Conservation (phyloP, 2,797 vertebrate species). For the Dipus sagitta region DNA sequence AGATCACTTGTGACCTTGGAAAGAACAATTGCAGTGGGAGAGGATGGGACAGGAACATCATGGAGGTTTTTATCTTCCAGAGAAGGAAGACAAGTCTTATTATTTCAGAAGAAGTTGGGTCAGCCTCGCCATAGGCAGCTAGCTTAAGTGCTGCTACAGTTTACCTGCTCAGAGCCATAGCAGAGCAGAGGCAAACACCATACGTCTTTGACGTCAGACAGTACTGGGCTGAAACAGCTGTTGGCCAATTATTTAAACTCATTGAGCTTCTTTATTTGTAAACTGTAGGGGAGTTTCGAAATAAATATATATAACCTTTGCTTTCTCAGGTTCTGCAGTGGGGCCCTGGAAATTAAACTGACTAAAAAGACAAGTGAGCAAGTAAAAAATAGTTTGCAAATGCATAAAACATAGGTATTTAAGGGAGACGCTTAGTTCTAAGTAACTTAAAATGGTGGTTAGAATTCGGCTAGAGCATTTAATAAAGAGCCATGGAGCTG, state of each 20-base stretch:
- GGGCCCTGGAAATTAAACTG: background rate
- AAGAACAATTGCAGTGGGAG: conserved; percentile 52
- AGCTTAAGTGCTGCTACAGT: conserved; percentile 1
- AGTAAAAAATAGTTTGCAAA: conserved; percentile 7
- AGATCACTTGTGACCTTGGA: conserved; percentile 67
- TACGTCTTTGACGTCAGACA: conserved; percentile 15
- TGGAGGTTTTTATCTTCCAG: conserved; percentile 54
- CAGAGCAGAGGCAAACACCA: background rate
- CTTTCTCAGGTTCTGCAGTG: background rate
- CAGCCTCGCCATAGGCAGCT: background rate
- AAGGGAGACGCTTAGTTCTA: background rate
- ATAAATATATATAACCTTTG: background rate
- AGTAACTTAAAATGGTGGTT: background rate
- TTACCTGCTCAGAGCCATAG: conserved; percentile 35
- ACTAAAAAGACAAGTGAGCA: background rate
- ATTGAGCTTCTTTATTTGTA: conserved; percentile 54
- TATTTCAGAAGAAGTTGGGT: conserved; percentile 50
- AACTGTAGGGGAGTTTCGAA: background rate
- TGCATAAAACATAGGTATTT: background rate
- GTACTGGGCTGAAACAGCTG: conserved; percentile 39
- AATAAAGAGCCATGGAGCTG: background rate
- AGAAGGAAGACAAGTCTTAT: conserved; percentile 23
- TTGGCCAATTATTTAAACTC: conserved; percentile 51
- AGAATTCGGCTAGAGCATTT: background rate
- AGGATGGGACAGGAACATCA: conserved; percentile 31